These are phyloP conservation scores for Odontamblyopus lacepedii DNA, from an alignment of 2,797 vertebrate species.

Conservation along the genomic window DNA sequence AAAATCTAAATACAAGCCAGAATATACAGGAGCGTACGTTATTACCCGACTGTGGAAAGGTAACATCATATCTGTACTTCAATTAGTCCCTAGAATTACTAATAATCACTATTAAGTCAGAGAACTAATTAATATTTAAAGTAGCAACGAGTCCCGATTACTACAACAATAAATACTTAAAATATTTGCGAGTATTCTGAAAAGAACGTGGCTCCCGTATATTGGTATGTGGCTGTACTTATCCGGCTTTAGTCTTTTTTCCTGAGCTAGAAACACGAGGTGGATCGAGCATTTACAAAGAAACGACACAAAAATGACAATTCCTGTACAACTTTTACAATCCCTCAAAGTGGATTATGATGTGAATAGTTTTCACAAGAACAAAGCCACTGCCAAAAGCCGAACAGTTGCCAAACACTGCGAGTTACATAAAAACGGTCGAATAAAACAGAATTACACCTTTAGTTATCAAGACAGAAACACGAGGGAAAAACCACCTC, in stretches of 20 bases:
- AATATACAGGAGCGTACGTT: background rate
- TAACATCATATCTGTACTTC: background rate
- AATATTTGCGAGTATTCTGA: too few relatives aligned
- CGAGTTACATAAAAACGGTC: conserved; percentile 17
- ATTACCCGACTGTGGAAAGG: background rate
- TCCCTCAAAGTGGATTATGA: conserved; percentile 33
- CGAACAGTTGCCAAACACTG: conserved; percentile 24
- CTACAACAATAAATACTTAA: too few relatives aligned
- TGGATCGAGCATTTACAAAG: conserved; percentile 29
- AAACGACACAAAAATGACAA: conserved; percentile 30
- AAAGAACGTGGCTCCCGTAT: background rate
- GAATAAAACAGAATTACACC: conserved; percentile 31
- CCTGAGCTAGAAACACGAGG: conserved; percentile 30
- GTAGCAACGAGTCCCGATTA: background rate
- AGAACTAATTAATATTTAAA: background rate
- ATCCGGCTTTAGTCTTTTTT: background rate
- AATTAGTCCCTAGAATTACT: background rate
- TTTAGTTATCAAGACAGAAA: conserved; percentile 46
- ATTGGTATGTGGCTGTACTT: background rate
- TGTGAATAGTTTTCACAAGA: conserved; percentile 14
- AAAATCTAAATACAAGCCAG: background rate
- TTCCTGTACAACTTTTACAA: conserved; percentile 47
- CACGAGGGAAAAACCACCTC: conserved; percentile 46
- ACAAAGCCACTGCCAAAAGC: conserved; percentile 24
- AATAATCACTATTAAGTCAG: background rate